Evolutionary conservation across 2,888 invertebrate species (phyloP), one percentile per base, ranked within the genome.

Genomic region (Tenthredo distinguenda): DNA sequence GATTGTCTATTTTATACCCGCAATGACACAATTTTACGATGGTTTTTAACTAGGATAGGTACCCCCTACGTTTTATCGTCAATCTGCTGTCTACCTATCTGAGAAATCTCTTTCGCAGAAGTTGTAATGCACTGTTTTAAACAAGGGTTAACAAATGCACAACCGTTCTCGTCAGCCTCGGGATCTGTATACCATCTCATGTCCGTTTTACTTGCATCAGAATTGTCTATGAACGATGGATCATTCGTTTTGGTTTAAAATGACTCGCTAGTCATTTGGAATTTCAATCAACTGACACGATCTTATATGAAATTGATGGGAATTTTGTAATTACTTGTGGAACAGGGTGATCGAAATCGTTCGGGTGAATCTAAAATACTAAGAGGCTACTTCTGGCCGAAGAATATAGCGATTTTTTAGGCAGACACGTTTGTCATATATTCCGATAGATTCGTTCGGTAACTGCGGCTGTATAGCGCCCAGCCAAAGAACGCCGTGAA

Each of bases 401-500:
- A 43, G 5, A 31, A 74, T 21, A 26, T 21, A 21, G 12, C 10
- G 3, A 74, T 77, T 77, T 76, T 76, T 77, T 21, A 31, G 2
- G 81, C 7, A 62, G 15, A 81, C 34, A 77, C 3, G 50, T 50
- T 50, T 31, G 37, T 50, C 50, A 50, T 31, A 50, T 77, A 26
- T n/a, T 77, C 34, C 50, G 77, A 77, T 77, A 55, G 77, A 77
- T 77, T 77, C 77, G 77, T 77, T 77, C 55, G 77, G 34, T 26
- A 34, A 55, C 9, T 58, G 62, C 12, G 62, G 40, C n/a, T 74
- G 50, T 50, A 62, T 62, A 65, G 81, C 79, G 79, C 40, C 58
- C 62, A 18, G 47, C 50, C 55, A 77, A 50, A 77, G 77, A 77
- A 68, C 83, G 71, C 83, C 83, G 31, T 71, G 71, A 68, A 83